Base-by-base conservation (phyloP, 1,140 invertebrate species). In the Mizuhopecten yessoensis region DNA sequence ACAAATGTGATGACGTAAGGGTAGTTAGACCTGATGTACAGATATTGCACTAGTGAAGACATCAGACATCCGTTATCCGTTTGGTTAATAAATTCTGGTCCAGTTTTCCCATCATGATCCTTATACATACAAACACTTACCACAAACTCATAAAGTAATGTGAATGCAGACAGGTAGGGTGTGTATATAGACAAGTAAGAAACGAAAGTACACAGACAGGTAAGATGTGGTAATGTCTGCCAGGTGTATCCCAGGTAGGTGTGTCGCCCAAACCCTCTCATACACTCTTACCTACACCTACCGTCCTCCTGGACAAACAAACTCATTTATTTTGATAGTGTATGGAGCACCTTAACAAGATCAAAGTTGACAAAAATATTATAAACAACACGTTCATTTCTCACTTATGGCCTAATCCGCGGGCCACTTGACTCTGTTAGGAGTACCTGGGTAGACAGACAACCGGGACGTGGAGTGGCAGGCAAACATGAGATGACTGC, bases 161-260 rank as follows among this genome's bases (percentile, higher is more conserved):
- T 9, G n/a, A 75, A n/a, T 29, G 57, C 29, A 75, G 57, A 75
- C 57, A 75, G 57, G 57, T 75, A 23, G n/a, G 57, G 57, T 75
- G 57, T 75, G n/a, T 75, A 75, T 75, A 75, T 75, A 75, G n/a
- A 75, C 57, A 75, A n/a, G 57, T 75, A 75, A 75, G 57, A 75
- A 75, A 75, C 29, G 23, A 29, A 75, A 5, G 57, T n/a, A 75
- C 57, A 75, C 57, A 75, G 57, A 75, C 57, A 75, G 57, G 57
- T 75, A 75, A 75, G 57, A 75, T 29, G 57, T 75, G 17, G 9
- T 45, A 45, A 45, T 45, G 42, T 45, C 42, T 45, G 42, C 42
- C 57, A 75, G 57, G 57, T 75, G 57, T 75, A 75, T n/a, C n/a
- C 57, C 57, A n/a, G 57, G 57, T 75, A n/a, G 57, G 57, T 75